Evolutionary conservation across 2,888 invertebrate genomes (phyloP).

Genomic region (Hypena proboscidalis): DNA sequence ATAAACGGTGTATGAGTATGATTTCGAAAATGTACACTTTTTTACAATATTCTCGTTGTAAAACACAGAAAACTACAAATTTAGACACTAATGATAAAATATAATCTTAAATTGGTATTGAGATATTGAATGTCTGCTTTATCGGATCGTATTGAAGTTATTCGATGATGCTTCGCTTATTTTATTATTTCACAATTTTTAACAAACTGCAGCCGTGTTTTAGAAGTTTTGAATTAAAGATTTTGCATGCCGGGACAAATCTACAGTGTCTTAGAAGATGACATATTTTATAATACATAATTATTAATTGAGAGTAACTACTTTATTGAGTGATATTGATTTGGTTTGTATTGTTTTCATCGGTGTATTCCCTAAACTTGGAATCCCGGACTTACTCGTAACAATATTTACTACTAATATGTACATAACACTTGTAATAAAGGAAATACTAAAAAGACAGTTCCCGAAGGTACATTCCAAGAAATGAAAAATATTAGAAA

Average conservation of each 20-base stretch:
- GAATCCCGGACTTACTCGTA: slow-evolving; percentile 51
- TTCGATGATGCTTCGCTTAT: background rate
- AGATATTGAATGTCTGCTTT: slow-evolving; percentile 11
- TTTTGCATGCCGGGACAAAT: slow-evolving; percentile 8
- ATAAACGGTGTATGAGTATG: slow-evolving; percentile 48
- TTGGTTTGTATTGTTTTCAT: slow-evolving; percentile 39
- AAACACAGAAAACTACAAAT: too few relatives aligned
- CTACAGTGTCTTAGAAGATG: slow-evolving; percentile 10
- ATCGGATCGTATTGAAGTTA: too few relatives aligned
- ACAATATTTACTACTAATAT: slow-evolving; percentile 74
- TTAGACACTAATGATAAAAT: background rate
- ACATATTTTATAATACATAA: slow-evolving; percentile 7
- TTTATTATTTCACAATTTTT: slow-evolving; percentile 1
- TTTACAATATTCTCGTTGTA: background rate
- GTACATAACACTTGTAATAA: slow-evolving; percentile 67
- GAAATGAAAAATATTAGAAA: slow-evolving; percentile 39
- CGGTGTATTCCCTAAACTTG: slow-evolving; percentile 26
- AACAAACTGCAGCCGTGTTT: slow-evolving; percentile 4
- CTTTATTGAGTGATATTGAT: slow-evolving; percentile 41
- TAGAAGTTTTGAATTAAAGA: slow-evolving; percentile 11
- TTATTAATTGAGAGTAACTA: slow-evolving; percentile 18
- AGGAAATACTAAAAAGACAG: slow-evolving; percentile 43
- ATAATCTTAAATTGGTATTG: slow-evolving; percentile 10
- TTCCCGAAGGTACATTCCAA: slow-evolving; percentile 40
- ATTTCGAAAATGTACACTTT: slow-evolving; percentile 14